phyloP scores from a whole-genome alignment of 2,113 vertebrate genomes.

The Misgurnus mizolepis region DNA sequence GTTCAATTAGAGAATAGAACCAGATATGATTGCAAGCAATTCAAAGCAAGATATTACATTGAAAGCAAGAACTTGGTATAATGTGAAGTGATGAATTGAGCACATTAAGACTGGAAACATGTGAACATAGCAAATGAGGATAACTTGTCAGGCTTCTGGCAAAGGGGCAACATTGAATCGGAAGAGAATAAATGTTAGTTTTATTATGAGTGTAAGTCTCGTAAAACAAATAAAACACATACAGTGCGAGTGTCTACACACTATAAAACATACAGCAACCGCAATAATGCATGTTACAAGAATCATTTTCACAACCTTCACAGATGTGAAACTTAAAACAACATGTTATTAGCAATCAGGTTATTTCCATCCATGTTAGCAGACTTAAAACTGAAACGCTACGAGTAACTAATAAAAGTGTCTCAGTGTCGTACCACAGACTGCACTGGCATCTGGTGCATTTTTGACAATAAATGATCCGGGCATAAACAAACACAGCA shows the following conservation, averaged over 20 bases:
- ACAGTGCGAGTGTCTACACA: not conserved
- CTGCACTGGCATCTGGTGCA: not conserved
- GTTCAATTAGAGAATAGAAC: no score
- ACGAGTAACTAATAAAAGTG: slow-evolving; percentile 15
- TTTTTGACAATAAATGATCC: slow-evolving; percentile 14
- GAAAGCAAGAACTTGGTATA: no score
- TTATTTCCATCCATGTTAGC: slow-evolving; percentile 7
- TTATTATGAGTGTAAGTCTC: slow-evolving; percentile 6
- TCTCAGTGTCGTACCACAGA: not conserved
- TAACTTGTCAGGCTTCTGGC: not conserved
- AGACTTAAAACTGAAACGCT: slow-evolving; percentile 3
- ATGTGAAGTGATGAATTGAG: no score
- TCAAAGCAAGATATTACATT: no score
- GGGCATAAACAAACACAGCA: not conserved
- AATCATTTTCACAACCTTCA: not conserved
- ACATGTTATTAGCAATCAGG: not conserved
- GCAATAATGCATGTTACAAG: slow-evolving; percentile 7
- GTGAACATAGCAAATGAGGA: no score
- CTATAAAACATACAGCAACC: slow-evolving; percentile 8
- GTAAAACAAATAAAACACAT: slow-evolving; percentile 31
- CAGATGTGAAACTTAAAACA: slow-evolving; percentile 4
- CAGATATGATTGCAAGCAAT: no score
- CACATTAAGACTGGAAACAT: no score
- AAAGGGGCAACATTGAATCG: not conserved
- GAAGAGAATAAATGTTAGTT: slow-evolving; percentile 15